A percentile compares a stretch with the other conserved stretches of the same genome.
Evolutionary conservation across 2,113 vertebrate species (phyloP).

Genomic region (Oreochromis niloticus): DNA sequence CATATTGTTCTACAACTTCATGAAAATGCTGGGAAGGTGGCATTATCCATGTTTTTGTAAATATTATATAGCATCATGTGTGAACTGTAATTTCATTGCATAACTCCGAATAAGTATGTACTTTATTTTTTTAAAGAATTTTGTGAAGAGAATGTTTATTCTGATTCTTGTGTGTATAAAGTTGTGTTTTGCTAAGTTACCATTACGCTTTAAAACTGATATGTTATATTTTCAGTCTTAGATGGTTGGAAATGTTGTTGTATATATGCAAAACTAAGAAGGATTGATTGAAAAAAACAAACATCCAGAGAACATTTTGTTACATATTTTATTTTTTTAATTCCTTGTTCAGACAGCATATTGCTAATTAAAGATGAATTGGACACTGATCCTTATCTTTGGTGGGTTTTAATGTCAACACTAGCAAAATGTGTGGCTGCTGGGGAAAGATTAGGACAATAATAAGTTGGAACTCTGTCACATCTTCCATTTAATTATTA

Average conservation of each 20-base stretch:
- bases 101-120: conserved; percentile 28
- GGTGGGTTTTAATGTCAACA: conserved; percentile 20
- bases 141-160: not conserved
- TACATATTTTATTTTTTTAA: not conserved
- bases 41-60: not conserved
- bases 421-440: not conserved
- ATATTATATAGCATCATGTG: not conserved
- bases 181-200: not conserved
- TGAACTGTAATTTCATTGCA: not conserved
- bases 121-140: conserved; percentile 13
- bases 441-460: not conserved
- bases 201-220: not conserved
- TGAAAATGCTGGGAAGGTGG: not conserved
- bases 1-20: conserved; percentile 57
- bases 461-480: not conserved
- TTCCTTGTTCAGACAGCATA: not conserved
- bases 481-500: not conserved
- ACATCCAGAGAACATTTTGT: not conserved
- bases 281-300: not conserved
- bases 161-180: not conserved
- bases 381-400: conserved; percentile 22
- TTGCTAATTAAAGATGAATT: conserved; percentile 15
- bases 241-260: not conserved
- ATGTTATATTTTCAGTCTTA: not conserved
- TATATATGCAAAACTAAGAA: not conserved